Conservation (phyloP, 2,113 vertebrate genomes). For the Oncorhynchus gorbuscha region DNA sequence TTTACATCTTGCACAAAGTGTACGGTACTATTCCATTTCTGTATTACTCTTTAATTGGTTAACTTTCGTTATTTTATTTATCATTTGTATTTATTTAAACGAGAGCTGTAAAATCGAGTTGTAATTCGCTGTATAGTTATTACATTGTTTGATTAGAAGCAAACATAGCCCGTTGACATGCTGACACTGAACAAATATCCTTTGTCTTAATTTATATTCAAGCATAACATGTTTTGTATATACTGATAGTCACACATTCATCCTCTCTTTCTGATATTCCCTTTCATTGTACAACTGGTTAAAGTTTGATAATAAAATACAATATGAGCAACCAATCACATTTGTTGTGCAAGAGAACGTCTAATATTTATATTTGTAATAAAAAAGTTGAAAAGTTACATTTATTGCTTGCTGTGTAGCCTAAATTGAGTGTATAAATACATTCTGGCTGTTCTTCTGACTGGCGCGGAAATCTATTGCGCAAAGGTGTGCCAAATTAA, state of each 20-base stretch:
- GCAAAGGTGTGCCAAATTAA: background rate
- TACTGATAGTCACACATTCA: constrained; percentile 6
- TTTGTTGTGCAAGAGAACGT: constrained; percentile 80
- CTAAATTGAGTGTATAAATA: background rate
- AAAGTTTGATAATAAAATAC: constrained; percentile 81
- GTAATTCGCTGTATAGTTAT: constrained; percentile 10
- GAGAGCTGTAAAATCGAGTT: constrained; percentile 1
- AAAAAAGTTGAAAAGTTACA: constrained; percentile 77
- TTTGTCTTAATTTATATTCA: background rate
- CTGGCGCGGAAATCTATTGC: background rate
- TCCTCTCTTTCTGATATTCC: constrained; percentile 7
- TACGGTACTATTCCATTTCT: constrained; percentile 71
- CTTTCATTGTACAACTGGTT: constrained; percentile 43
- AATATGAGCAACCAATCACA: constrained; percentile 74
- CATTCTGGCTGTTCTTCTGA: background rate
- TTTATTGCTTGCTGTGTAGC: constrained; percentile 52
- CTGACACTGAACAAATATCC: constrained; percentile 13
- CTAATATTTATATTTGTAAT: constrained; percentile 87
- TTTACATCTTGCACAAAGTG: constrained; percentile 65
- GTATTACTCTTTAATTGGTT: constrained; percentile 65
- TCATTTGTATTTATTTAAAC: constrained; percentile 59
- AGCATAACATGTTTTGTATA: constrained; percentile 9
- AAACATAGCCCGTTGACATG: constrained; percentile 14
- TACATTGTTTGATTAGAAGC: constrained; percentile 10
- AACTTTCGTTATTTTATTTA: constrained; percentile 74